These are phyloP conservation scores for Micrasema longulum DNA, from an alignment of 1,140 invertebrate species.

Conservation along the genomic window DNA sequence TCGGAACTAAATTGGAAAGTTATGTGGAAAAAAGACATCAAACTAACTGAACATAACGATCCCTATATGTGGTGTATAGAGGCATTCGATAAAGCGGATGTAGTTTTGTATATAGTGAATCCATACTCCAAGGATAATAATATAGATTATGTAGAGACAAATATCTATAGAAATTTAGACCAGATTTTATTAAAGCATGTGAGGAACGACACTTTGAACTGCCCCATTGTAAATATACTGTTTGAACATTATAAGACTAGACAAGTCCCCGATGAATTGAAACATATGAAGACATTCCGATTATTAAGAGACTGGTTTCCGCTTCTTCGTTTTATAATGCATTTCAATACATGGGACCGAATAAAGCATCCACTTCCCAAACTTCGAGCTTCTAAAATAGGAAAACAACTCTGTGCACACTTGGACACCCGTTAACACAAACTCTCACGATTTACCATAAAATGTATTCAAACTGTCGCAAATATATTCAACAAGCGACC, in stretches of 20 bases:
- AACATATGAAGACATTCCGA: constrained; percentile 33
- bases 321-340: constrained; percentile 32
- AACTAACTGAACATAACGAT: constrained; percentile 44
- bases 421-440: too few species aligned
- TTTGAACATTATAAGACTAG: constrained; percentile 33
- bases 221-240: constrained; percentile 39
- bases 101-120: constrained; percentile 41
- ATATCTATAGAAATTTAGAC: constrained; percentile 44
- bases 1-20: constrained; percentile 41
- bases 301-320: constrained; percentile 37
- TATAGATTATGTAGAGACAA: not conserved
- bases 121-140: constrained; percentile 11
- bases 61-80: constrained; percentile 49
- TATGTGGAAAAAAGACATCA: constrained; percentile 41
- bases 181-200: constrained; percentile 46
- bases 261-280: constrained; percentile 36
- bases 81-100: constrained; percentile 33
- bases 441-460: too few species aligned
- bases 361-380: constrained; percentile 19
- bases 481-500: too few species aligned
- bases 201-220: constrained; percentile 20
- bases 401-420: constrained; percentile 3
- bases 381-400: not conserved
- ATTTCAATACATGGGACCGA: constrained; percentile 25
- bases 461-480: too few species aligned